Percentiles rank a stretch among this genome's conserved stretches.
Conservation (phyloP, 92 coral and sea anemone genomes). For the Epizoanthus rinbou region DNA sequence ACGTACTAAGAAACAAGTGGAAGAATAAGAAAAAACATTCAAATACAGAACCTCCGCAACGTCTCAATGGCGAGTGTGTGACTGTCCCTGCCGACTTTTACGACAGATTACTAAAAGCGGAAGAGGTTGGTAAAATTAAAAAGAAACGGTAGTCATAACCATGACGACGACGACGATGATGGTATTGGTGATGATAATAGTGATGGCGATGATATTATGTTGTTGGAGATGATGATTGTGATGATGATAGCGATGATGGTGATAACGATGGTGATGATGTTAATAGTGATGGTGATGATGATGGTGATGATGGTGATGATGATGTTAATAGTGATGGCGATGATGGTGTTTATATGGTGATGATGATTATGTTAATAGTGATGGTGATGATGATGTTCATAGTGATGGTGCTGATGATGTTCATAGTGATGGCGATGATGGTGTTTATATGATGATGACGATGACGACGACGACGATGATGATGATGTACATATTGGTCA, state of each 20-base stretch:
- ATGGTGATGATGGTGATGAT: neutral
- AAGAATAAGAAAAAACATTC: conserved; percentile 70
- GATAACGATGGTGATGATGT: too few relatives aligned
- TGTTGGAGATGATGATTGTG: too few relatives aligned
- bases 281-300: neutral
- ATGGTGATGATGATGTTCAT: conserved; percentile 1
- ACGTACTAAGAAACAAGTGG: conserved; percentile 63
- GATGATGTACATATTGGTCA: too few relatives aligned
- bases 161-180: neutral
- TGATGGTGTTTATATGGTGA: too few relatives aligned
- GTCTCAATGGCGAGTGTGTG: conserved; percentile 76
- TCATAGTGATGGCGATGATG: neutral
- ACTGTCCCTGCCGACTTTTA: conserved; percentile 72
- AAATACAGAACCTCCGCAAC: conserved; percentile 56
- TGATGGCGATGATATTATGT: too few relatives aligned
- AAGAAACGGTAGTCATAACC: neutral
- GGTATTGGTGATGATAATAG: neutral
- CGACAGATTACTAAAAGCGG: conserved; percentile 67
- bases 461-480: neutral
- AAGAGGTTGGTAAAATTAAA: conserved; percentile 62
- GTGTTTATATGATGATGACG: too few relatives aligned
- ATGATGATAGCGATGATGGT: too few relatives aligned
- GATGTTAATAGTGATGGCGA: too few relatives aligned
- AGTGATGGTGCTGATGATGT: neutral
- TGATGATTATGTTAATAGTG: neutral